Evolutionary conservation across 2,113 vertebrate species (phyloP).

Genomic region (Mionectes macconnelli): DNA sequence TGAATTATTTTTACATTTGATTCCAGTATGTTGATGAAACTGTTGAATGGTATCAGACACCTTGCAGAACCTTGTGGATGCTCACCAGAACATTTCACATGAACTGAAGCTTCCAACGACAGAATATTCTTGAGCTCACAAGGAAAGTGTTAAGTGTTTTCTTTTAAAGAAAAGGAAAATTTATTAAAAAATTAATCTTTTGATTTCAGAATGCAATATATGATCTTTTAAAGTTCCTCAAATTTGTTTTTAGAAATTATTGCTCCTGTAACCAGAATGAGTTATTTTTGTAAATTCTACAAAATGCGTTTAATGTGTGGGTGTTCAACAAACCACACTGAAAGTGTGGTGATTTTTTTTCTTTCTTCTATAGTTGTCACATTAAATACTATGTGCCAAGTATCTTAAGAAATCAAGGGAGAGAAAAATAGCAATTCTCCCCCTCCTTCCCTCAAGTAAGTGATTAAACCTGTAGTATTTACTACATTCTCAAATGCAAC

Average conservation of each 20-base stretch:
- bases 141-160: background rate
- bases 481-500: background rate
- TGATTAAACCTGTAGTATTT: constrained; percentile 26
- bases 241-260: constrained; percentile 13
- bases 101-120: background rate
- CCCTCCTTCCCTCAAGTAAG: background rate
- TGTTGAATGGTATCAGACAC: background rate
- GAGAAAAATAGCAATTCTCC: background rate
- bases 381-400: background rate
- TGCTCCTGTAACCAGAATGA: constrained; percentile 6
- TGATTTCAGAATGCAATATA: background rate
- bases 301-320: constrained; percentile 31
- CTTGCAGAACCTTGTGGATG: background rate
- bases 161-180: background rate
- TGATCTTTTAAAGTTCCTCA: constrained; percentile 15
- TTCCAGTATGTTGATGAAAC: background rate
- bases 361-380: constrained; percentile 11
- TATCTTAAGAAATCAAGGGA: constrained; percentile 22
- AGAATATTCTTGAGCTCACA: background rate
- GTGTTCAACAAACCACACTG: constrained; percentile 64
- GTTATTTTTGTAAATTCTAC: constrained; percentile 37
- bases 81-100: background rate
- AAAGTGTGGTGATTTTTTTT: background rate
- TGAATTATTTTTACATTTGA: background rate
- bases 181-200: background rate